phyloP scores from a whole-genome alignment of 2,113 vertebrate genomes.

The Gallinago paraguaiae region DNA sequence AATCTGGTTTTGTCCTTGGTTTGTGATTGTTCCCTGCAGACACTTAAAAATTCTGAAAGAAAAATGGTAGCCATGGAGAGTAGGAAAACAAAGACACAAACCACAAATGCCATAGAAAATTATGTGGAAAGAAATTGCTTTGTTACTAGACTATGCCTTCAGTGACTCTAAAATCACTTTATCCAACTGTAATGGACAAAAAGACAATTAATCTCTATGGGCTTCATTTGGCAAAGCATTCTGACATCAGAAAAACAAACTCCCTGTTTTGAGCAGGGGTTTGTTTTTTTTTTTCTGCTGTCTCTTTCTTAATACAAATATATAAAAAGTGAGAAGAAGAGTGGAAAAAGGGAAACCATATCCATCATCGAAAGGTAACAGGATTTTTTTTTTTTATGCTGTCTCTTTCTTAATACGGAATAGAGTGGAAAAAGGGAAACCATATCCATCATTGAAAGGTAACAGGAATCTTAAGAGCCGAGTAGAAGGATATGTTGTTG shows the following conservation, averaged over 20 bases:
- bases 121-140: constrained; percentile 29
- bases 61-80: constrained; percentile 29
- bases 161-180: constrained; percentile 34
- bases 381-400: not conserved
- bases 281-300: not conserved
- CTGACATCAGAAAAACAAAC: not conserved
- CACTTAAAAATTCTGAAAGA: constrained; percentile 31
- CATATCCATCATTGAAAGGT: not conserved
- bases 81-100: constrained; percentile 44
- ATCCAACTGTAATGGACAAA: constrained; percentile 9
- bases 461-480: not conserved
- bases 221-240: not conserved
- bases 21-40: constrained; percentile 27
- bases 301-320: not conserved
- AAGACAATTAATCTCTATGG: not conserved
- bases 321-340: not conserved
- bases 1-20: constrained; percentile 29
- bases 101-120: constrained; percentile 44
- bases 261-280: not conserved
- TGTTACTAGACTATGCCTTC: constrained; percentile 23
- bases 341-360: not conserved
- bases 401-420: not conserved
- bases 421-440: not conserved
- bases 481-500: not conserved
- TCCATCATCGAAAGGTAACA: not conserved